Conservation (phyloP, 1,140 invertebrate genomes). For the Drosophila funebris region DNA sequence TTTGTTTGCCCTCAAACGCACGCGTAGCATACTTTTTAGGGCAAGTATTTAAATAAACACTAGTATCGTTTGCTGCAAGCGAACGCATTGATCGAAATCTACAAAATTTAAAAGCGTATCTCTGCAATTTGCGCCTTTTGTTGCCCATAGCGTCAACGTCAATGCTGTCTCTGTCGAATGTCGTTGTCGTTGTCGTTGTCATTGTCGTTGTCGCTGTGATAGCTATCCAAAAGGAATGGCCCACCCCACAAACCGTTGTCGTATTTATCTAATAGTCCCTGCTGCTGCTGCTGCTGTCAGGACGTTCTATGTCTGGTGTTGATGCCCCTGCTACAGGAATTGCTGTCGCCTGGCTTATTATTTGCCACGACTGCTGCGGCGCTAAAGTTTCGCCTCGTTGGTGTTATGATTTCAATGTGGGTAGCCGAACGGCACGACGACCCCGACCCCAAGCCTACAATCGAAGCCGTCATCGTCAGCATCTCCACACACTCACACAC, state of each 20-base stretch:
- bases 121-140: slow-evolving; percentile 49
- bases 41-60: slow-evolving; percentile 15
- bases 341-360: slow-evolving; percentile 75
- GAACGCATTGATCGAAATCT: slow-evolving; percentile 32
- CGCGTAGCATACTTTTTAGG: slow-evolving; percentile 23
- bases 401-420: slow-evolving; percentile 81
- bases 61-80: not conserved
- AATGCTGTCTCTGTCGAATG: slow-evolving; percentile 11
- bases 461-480: slow-evolving; percentile 52
- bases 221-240: slow-evolving; percentile 38
- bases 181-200: not conserved
- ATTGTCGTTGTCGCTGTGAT: slow-evolving; percentile 26
- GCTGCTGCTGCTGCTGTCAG: slow-evolving; percentile 65
- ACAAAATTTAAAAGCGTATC: slow-evolving; percentile 31
- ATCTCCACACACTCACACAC: slow-evolving; percentile 34
- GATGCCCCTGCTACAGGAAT: slow-evolving; percentile 48
- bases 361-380: slow-evolving; percentile 75
- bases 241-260: slow-evolving; percentile 29
- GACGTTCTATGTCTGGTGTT: slow-evolving; percentile 72
- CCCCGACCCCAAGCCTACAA: slow-evolving; percentile 47
- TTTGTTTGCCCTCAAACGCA: slow-evolving; percentile 2
- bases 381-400: slow-evolving; percentile 79
- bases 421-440: slow-evolving; percentile 76
- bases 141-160: slow-evolving; percentile 26
- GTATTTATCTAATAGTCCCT: slow-evolving; percentile 81